A percentile compares a stretch with the other conserved stretches of the same genome.
Evolutionary conservation across 2,888 invertebrate genomes (phyloP).

Genomic region (Himalopsyche japonica): DNA sequence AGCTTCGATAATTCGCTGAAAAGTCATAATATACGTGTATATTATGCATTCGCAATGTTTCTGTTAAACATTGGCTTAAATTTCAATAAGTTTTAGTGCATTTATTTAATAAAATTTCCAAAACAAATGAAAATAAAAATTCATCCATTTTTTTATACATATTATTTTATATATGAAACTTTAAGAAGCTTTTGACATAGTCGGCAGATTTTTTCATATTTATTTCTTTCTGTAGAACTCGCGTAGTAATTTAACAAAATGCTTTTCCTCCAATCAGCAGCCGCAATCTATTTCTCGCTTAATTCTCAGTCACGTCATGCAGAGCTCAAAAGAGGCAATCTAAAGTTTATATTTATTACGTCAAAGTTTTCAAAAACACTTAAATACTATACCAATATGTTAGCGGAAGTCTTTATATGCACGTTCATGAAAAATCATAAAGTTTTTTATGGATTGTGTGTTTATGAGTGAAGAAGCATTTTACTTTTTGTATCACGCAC

Average conservation of each 20-base stretch:
- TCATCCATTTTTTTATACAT: no score
- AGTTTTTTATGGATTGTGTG: background rate
- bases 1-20: background rate
- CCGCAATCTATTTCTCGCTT: conserved; percentile 6
- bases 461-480: background rate
- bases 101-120: background rate
- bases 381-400: background rate
- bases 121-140: no score
- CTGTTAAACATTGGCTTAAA: background rate
- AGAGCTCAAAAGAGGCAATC: conserved; percentile 7
- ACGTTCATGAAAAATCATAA: background rate
- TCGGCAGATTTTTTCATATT: no score
- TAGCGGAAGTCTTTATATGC: background rate
- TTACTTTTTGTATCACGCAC: background rate
- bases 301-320: conserved; percentile 13
- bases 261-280: conserved; percentile 12
- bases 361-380: background rate
- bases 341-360: background rate
- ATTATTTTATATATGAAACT: no score
- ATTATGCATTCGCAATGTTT: background rate
- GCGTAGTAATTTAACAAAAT: no score
- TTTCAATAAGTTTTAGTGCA: background rate
- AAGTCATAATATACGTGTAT: background rate
- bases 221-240: no score
- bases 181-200: no score